Evolutionary conservation across 2,113 vertebrate species (phyloP).

Genomic region (Chaenogobius annularis): DNA sequence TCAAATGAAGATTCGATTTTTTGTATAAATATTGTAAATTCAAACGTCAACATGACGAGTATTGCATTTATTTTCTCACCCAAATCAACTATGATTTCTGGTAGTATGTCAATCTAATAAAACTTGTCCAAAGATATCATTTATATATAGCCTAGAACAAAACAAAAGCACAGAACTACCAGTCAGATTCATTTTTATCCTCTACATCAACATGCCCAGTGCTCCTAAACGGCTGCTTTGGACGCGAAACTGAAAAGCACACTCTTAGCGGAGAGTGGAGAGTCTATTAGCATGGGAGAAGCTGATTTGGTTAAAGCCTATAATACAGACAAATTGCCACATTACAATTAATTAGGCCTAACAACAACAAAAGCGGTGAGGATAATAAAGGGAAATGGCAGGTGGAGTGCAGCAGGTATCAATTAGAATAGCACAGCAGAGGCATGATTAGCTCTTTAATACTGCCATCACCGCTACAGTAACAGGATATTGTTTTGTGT

Average conservation of each 20-base stretch:
- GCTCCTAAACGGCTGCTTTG: slow-evolving; percentile 49
- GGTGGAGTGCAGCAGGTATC: slow-evolving; percentile 55
- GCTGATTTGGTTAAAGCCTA: slow-evolving; percentile 57
- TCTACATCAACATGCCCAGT: slow-evolving; percentile 29
- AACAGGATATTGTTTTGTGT: slow-evolving; percentile 42
- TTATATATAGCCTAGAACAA: background rate
- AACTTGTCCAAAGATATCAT: no score
- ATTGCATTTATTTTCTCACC: no score
- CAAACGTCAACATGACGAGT: no score
- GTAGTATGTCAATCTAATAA: no score
- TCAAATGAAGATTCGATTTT: no score
- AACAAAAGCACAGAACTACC: background rate
- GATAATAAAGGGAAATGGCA: slow-evolving; percentile 66
- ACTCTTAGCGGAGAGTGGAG: slow-evolving; percentile 50
- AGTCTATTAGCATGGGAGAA: slow-evolving; percentile 57
- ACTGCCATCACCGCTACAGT: slow-evolving; percentile 37
- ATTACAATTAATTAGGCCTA: slow-evolving; percentile 65
- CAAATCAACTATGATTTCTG: no score
- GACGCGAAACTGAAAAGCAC: slow-evolving; percentile 56
- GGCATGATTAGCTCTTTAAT: slow-evolving; percentile 50
- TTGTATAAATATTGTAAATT: no score
- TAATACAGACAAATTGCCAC: slow-evolving; percentile 64
- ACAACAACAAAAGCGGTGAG: slow-evolving; percentile 56
- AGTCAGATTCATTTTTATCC: slow-evolving; percentile 20
- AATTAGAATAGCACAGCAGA: slow-evolving; percentile 53